A percentile compares a stretch with the other conserved stretches of the same genome.
These are phyloP conservation scores for Myiozetetes cayanensis DNA, from an alignment of 2,113 vertebrate genomes.

Conservation along the genomic window DNA sequence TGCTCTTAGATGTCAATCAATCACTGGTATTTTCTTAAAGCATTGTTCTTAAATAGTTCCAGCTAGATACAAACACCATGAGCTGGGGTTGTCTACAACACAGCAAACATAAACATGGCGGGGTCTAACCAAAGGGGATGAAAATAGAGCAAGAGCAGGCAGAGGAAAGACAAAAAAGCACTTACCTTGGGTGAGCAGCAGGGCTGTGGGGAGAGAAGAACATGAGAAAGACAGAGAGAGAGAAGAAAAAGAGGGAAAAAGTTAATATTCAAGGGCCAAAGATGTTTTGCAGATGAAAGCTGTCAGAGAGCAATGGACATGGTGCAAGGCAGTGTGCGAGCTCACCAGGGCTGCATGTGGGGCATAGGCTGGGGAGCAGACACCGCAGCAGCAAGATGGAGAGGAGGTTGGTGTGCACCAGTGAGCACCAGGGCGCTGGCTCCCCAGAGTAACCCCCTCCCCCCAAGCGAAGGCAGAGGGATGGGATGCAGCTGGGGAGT, in stretches of 20 bases:
- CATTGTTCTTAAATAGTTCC: neutral
- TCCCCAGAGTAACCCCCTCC: neutral
- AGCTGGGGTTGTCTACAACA: neutral
- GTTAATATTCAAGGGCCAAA: conserved; percentile 63
- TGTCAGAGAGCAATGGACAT: conserved; percentile 35
- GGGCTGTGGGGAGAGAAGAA: conserved; percentile 70
- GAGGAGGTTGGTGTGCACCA: neutral
- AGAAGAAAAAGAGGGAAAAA: conserved; percentile 63
- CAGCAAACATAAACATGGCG: neutral
- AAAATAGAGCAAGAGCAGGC: conserved; percentile 25
- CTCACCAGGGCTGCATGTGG: conserved; percentile 35
- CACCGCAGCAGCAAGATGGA: neutral
- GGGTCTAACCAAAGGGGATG: neutral
- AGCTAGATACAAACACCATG: neutral
- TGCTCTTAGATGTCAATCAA: neutral
- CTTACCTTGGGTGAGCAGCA: conserved; percentile 82
- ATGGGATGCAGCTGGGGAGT: neutral
- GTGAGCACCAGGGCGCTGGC: neutral
- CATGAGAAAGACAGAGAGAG: conserved; percentile 41
- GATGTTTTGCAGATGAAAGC: conserved; percentile 11
- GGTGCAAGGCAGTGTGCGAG: conserved; percentile 2
- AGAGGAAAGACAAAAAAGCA: conserved; percentile 40
- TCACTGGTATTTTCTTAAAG: neutral
- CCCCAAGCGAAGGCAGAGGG: neutral
- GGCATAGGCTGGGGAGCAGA: conserved; percentile 45